Percentiles rank a stretch among this genome's conserved stretches.
Evolutionary conservation across 35 echinoderm and acorn worm genomes (phyloP).

Genomic region (Diadema setosum): DNA sequence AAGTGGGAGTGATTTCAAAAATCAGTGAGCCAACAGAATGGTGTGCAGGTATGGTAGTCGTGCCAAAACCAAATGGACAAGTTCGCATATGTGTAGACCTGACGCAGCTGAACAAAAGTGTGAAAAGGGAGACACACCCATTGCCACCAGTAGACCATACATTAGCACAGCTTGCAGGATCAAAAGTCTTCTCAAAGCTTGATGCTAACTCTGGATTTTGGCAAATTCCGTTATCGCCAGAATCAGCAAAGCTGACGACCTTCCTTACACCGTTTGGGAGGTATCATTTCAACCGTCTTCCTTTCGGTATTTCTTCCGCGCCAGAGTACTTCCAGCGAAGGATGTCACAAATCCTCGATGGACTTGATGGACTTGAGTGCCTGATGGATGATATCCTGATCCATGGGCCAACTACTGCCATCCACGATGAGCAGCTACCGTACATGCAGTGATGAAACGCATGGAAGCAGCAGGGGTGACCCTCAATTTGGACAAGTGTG

Average conservation of each 20-base stretch:
- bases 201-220: slow-evolving; percentile 45
- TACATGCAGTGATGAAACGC: too few relatives aligned
- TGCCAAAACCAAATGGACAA: background rate
- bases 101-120: slow-evolving; percentile 26
- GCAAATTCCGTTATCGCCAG: background rate
- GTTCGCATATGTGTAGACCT: slow-evolving; percentile 49
- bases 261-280: slow-evolving; percentile 71
- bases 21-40: slow-evolving; percentile 20
- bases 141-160: slow-evolving; percentile 32
- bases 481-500: slow-evolving; percentile 36
- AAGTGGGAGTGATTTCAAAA: background rate
- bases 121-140: slow-evolving; percentile 24
- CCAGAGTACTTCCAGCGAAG: slow-evolving; percentile 54
- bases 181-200: slow-evolving; percentile 31
- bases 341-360: slow-evolving; percentile 66
- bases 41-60: slow-evolving; percentile 48
- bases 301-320: slow-evolving; percentile 65
- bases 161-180: slow-evolving; percentile 1
- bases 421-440: too few relatives aligned
- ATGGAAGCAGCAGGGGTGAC: background rate
- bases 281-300: slow-evolving; percentile 53
- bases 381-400: slow-evolving; percentile 27
- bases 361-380: slow-evolving; percentile 14
- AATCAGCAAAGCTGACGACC: slow-evolving; percentile 16
- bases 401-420: background rate